Evolutionary conservation across 2,888 invertebrate genomes (phyloP), one percentile per base, ranked within the genome.

Genomic region (Nomada goodeniana): DNA sequence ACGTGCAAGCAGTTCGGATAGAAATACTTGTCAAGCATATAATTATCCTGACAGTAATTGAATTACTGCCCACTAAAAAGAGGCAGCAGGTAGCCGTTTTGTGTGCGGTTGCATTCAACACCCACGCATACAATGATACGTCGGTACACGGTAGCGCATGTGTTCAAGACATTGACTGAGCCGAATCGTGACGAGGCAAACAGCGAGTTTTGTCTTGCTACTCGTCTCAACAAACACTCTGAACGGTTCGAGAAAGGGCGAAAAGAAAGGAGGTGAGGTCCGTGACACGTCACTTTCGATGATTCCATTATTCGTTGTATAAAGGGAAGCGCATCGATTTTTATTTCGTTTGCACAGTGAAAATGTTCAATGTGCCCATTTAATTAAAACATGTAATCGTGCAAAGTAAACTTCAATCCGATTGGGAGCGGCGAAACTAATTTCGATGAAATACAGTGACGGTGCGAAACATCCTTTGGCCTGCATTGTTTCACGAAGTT

Each of bases 121-220:
- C 69, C 69, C 52, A 76, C 76, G 53, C 23, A 36, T 23, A 50
- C 52, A 47, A 36, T 42, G 10, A 18, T 47, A n/a, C 18, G 29
- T 42, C 52, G 53, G 29, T 36, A 23, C 5, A 55, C 64, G n/a
- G 50, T 5, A 20, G 44, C 50, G 42, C 20, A 52, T 81, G 82
- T 84, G 86, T 80, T 87, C 88, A 89, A 89, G 90, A 89, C 88
- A 87, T 88, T 79, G 89, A 90, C 91, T 91, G 91, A 92, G 91
- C 90, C 91, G 91, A 92, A 92, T 89, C 90, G 89, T 92, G 92
- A 93, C 91, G 91, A 90, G 86, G 92, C 92, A 90, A 84, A 89
- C 59, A 68, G 68, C 60, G 63, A 64, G 67, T 55, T 59, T 50
- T 69, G 70, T 78, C 77, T 42, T 50, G 68, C 74, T 65, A 64